These are phyloP conservation scores for Lindbergichthys nudifrons DNA, from an alignment of 2,797 vertebrate genomes.

Conservation along the genomic window DNA sequence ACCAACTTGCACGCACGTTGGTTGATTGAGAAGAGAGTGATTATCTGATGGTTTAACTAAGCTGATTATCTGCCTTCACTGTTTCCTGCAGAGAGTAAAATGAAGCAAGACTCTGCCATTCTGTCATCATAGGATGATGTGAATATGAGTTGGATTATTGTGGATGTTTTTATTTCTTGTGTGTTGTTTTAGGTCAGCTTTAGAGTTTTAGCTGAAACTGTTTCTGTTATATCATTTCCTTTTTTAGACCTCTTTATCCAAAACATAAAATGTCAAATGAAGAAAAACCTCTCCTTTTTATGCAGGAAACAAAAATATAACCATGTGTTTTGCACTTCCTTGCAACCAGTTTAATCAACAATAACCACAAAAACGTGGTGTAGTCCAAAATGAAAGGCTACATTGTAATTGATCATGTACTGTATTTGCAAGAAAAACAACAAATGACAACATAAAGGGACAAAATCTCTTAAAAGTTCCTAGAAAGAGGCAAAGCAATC, in stretches of 20 bases:
- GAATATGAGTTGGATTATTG: background rate
- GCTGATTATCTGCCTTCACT: conserved; percentile 1
- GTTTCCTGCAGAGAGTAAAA: background rate
- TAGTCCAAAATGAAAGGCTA: background rate
- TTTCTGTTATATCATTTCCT: background rate
- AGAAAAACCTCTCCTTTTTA: background rate
- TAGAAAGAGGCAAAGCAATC: background rate
- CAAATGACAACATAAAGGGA: background rate
- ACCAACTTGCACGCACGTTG: background rate
- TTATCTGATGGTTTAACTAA: background rate
- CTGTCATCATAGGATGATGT: background rate
- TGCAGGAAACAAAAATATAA: conserved; percentile 2
- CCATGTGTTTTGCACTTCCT: conserved; percentile 16
- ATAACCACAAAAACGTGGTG: conserved; percentile 5
- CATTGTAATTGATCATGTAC: background rate
- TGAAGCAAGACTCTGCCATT: background rate
- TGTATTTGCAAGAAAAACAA: background rate
- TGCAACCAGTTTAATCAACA: background rate
- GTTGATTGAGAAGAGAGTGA: background rate
- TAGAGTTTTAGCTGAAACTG: background rate
- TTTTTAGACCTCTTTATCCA: background rate
- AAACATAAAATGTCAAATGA: conserved; percentile 2
- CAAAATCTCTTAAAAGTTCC: background rate
- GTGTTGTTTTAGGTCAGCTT: background rate
- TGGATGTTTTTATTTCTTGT: background rate